Conservation (phyloP, 2,113 vertebrate genomes). For the Canis aureus region DNA sequence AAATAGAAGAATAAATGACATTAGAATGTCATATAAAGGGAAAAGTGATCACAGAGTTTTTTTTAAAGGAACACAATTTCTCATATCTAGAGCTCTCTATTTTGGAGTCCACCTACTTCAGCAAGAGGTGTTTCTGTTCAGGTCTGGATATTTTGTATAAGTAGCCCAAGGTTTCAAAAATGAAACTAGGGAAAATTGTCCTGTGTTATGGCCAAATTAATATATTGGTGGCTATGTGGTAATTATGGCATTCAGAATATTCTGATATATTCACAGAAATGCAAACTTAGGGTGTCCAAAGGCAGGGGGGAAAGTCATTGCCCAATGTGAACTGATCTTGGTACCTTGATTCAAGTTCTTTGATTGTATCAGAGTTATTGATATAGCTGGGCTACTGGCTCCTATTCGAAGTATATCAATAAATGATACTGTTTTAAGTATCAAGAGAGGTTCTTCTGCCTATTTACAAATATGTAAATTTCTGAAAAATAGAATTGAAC, state of each 20-base stretch:
- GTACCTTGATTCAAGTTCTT: not conserved
- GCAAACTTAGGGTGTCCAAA: not conserved
- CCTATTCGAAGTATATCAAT: not conserved
- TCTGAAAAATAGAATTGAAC: not conserved
- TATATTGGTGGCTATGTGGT: not conserved
- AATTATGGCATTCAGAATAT: not conserved
- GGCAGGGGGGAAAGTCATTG: too few species aligned
- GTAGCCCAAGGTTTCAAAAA: not conserved
- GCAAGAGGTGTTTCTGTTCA: not conserved
- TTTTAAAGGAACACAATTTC: not conserved
- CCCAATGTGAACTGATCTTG: not conserved
- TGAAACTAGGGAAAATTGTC: not conserved
- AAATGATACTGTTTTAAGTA: not conserved
- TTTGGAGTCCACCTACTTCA: not conserved
- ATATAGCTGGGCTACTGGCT: not conserved
- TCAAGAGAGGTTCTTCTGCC: not conserved
- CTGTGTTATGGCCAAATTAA: not conserved
- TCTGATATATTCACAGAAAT: not conserved
- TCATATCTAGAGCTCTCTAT: not conserved
- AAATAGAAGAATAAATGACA: conserved; percentile 22
- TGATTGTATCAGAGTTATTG: not conserved
- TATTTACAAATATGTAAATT: not conserved
- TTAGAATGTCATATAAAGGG: conserved; percentile 37
- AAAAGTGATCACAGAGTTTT: not conserved
- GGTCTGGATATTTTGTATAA: not conserved